A percentile compares a stretch with the other conserved stretches of the same genome.
Evolutionary conservation across 1,140 invertebrate genomes (phyloP).

Genomic region (Archivesica marissinica): DNA sequence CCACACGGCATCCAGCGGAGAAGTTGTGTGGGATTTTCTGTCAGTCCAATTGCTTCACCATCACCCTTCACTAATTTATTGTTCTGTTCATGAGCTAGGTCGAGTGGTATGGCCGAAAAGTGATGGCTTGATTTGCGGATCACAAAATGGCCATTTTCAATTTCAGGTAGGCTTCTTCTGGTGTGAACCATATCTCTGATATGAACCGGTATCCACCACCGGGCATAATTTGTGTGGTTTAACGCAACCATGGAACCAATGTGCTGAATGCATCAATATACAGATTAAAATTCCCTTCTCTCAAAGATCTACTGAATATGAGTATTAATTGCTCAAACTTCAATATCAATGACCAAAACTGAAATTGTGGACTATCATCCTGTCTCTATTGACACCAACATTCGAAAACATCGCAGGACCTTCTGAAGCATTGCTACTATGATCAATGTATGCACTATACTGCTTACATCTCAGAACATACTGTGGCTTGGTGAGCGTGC

Average conservation of each 20-base stretch:
- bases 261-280: conserved; percentile 31
- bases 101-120: conserved; percentile 68
- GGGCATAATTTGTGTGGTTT: conserved; percentile 66
- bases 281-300: conserved; percentile 31
- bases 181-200: conserved; percentile 56
- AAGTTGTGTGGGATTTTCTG: conserved; percentile 32
- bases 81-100: conserved; percentile 72
- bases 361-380: conserved; percentile 13
- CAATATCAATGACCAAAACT: conserved; percentile 44
- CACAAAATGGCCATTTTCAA: conserved; percentile 47
- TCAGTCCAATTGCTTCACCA: conserved; percentile 70
- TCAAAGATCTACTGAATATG: conserved; percentile 19
- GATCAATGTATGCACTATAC: conserved; percentile 4
- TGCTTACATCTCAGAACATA: conserved; percentile 6
- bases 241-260: conserved; percentile 43
- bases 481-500: conserved; percentile 52
- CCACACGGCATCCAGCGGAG: conserved; percentile 43
- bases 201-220: conserved; percentile 70
- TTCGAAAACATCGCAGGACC: conserved; percentile 13
- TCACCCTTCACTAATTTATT: conserved; percentile 67
- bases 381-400: background rate
- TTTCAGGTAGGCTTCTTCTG: background rate
- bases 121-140: conserved; percentile 39
- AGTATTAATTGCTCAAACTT: conserved; percentile 37
- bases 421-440: background rate